Base-by-base conservation (phyloP, 2,888 invertebrate species). In the Cremastobaeus sp. region DNA sequence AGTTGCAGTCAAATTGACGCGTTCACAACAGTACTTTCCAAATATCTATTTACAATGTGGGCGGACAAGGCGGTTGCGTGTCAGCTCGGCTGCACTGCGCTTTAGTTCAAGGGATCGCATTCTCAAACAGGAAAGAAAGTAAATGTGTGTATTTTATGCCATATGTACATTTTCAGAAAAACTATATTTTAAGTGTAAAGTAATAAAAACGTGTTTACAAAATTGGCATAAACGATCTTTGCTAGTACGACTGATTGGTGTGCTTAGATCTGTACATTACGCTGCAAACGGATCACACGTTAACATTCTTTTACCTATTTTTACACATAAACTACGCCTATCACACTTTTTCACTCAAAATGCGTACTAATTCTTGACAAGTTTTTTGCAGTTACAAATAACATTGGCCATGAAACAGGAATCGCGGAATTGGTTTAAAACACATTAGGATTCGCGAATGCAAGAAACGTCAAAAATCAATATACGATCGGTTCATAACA, bases 31-130 rank as follows among this genome's bases (percentile, higher is more conserved):
- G n/a, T 20, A 32, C 8, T 15, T 41, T 50, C 4, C 2, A 3
- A 9, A 18, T 35, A 43, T 35, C 12, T 43, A 66, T 47, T 57
- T 66, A 66, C 57, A 66, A 28, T 45, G 12, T 6, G 4, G 12
- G n/a, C n/a, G n/a, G n/a, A n/a, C n/a, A n/a, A n/a, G n/a, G n/a
- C n/a, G n/a, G n/a, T n/a, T n/a, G n/a, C n/a, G n/a, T n/a, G n/a
- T n/a, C n/a, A n/a, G n/a, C n/a, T n/a, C n/a, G n/a, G n/a, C n/a
- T n/a, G n/a, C n/a, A n/a, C n/a, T n/a, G n/a, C n/a, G n/a, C n/a
- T n/a, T n/a, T n/a, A n/a, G n/a, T n/a, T n/a, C n/a, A n/a, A n/a
- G n/a, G n/a, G n/a, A n/a, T n/a, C n/a, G n/a, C n/a, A n/a, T n/a
- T n/a, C n/a, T n/a, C n/a, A n/a, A n/a, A n/a, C n/a, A n/a, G n/a